phyloP scores from a whole-genome alignment of 2,797 vertebrate species.

The Artibeus jamaicensis region DNA sequence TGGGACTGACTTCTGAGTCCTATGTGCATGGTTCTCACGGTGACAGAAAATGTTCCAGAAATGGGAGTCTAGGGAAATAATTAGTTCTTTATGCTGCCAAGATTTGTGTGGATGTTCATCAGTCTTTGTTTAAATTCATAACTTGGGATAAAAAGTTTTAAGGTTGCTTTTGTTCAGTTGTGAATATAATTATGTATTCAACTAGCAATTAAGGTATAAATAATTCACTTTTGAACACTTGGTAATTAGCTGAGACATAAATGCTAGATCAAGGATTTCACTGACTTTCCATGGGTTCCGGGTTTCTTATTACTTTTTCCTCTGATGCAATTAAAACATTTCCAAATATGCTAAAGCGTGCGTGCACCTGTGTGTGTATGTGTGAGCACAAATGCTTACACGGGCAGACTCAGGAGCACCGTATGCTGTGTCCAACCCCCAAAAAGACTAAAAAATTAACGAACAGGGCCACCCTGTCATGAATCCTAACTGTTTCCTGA shows the following conservation, averaged over 20 bases:
- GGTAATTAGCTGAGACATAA: constrained; percentile 72
- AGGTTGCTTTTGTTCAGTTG: constrained; percentile 1
- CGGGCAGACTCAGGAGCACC: constrained; percentile 38
- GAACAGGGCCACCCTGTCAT: constrained; percentile 82
- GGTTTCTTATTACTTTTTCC: constrained; percentile 48
- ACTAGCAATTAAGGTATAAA: constrained; percentile 51
- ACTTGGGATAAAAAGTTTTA: constrained; percentile 62
- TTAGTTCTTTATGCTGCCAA: constrained; percentile 57
- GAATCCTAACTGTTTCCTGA: constrained; percentile 89
- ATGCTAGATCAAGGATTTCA: constrained; percentile 40
- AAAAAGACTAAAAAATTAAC: constrained; percentile 75
- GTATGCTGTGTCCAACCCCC: constrained; percentile 58
- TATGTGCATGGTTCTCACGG: not conserved
- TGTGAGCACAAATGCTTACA: constrained; percentile 10
- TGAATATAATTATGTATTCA: constrained; percentile 60
- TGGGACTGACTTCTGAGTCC: not conserved
- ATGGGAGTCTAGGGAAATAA: constrained; percentile 26
- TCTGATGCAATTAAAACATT: constrained; percentile 41
- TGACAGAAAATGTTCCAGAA: constrained; percentile 23
- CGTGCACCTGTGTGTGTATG: not conserved
- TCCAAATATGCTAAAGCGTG: not conserved
- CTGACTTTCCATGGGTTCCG: constrained; percentile 47
- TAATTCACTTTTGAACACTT: constrained; percentile 76
- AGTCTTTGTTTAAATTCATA: constrained; percentile 53
- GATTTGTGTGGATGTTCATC: not conserved